Percentiles rank a stretch among this genome's conserved stretches.
Evolutionary conservation across 1,140 invertebrate species (phyloP).

Genomic region (Stegodyphus dumicola): DNA sequence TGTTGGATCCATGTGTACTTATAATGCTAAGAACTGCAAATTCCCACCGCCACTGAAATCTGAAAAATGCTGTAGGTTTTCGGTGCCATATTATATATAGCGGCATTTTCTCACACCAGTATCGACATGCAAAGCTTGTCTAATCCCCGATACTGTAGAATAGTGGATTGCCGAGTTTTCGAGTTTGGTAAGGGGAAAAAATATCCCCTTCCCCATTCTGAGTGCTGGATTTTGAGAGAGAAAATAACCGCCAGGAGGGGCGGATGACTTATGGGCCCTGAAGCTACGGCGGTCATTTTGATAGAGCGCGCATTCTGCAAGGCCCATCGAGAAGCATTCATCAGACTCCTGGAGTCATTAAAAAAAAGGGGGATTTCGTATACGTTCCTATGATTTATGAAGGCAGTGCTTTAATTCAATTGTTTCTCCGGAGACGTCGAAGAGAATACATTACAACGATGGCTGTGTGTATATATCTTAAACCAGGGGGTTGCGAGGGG

Average conservation of each 20-base stretch:
- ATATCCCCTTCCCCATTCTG: no score
- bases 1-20: no score
- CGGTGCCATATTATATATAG: no score
- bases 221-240: not conserved
- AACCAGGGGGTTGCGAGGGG: not conserved
- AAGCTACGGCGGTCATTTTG: constrained; percentile 38
- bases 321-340: constrained; percentile 17
- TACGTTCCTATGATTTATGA: constrained; percentile 46
- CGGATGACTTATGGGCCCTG: constrained; percentile 38
- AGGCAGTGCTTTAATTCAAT: constrained; percentile 47
- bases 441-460: constrained; percentile 37
- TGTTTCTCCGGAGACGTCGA: constrained; percentile 39
- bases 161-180: no score
- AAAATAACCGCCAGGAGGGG: constrained; percentile 16
- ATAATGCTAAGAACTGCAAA: no score
- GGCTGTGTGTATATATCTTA: not conserved
- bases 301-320: constrained; percentile 33
- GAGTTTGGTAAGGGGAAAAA: no score
- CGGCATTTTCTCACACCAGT: no score
- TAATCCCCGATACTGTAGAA: no score
- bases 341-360: constrained; percentile 34
- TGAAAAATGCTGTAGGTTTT: no score
- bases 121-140: no score
- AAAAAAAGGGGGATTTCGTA: constrained; percentile 32
- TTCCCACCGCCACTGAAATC: no score